These are phyloP conservation scores for Drosophila arawakana DNA, from an alignment of 1,140 invertebrate genomes.

Conservation along the genomic window DNA sequence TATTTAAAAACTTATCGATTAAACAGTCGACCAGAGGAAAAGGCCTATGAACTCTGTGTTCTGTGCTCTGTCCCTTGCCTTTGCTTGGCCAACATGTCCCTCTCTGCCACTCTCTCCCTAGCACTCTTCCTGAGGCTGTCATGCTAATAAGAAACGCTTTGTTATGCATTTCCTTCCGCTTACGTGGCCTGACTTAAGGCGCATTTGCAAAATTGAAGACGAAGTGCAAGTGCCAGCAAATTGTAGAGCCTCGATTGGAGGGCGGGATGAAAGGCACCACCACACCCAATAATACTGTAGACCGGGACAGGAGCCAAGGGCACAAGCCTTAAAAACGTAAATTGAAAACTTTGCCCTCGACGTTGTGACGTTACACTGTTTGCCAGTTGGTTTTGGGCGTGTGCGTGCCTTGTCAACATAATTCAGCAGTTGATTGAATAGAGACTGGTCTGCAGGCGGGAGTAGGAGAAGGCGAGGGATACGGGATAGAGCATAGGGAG, in stretches of 20 bases:
- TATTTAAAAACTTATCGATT: conserved; percentile 66
- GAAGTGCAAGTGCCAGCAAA: conserved; percentile 67
- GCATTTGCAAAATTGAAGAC: conserved; percentile 77
- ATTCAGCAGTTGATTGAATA: conserved; percentile 74
- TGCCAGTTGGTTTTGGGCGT: conserved; percentile 44
- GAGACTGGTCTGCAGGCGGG: conserved; percentile 5
- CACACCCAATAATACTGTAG: neutral
- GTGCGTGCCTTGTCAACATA: conserved; percentile 78
- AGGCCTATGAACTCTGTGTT: conserved; percentile 3
- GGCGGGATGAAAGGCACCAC: neutral
- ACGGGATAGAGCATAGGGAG: neutral
- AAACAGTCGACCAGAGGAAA: conserved; percentile 49
- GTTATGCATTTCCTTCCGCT: conserved; percentile 77
- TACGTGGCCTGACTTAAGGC: conserved; percentile 72
- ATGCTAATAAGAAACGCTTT: conserved; percentile 77
- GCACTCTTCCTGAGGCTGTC: neutral
- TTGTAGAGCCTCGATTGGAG: conserved; percentile 30
- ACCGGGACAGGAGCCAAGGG: neutral
- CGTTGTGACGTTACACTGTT: conserved; percentile 20
- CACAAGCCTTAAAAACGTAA: conserved; percentile 68
- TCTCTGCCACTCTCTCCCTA: neutral
- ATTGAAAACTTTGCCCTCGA: conserved; percentile 69
- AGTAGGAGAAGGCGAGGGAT: neutral
- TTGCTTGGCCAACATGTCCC: neutral
- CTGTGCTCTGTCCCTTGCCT: neutral